These are phyloP conservation scores for Callaeas wilsoni DNA, from an alignment of 2,113 vertebrate species.

Conservation along the genomic window DNA sequence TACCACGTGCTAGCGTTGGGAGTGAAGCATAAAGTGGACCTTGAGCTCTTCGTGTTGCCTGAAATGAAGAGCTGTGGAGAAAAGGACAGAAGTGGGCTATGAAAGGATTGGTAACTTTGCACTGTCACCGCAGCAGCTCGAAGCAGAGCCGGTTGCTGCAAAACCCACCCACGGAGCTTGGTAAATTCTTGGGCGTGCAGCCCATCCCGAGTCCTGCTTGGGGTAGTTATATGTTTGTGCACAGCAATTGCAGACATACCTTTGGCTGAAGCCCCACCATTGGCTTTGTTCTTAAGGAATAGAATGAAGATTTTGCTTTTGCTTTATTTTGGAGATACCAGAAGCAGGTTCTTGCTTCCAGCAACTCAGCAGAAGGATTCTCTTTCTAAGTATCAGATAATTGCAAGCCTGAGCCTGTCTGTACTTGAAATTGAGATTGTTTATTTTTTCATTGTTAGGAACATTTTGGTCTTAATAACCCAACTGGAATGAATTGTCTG, in stretches of 20 bases:
- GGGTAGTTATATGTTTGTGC: not conserved
- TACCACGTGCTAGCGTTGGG: not conserved
- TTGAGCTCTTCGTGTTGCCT: not conserved
- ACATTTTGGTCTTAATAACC: conserved; percentile 76
- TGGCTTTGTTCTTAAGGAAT: conserved; percentile 9
- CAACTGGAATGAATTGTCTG: conserved; percentile 88
- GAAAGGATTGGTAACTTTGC: not conserved
- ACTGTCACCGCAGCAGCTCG: not conserved
- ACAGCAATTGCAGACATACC: conserved; percentile 22
- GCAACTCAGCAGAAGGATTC: conserved; percentile 31
- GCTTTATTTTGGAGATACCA: conserved; percentile 30
- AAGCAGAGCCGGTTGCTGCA: conserved; percentile 3
- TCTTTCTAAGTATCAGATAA: conserved; percentile 65
- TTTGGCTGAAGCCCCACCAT: conserved; percentile 5
- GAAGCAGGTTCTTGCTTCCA: conserved; percentile 49
- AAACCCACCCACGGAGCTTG: conserved; percentile 49
- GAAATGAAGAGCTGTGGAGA: not conserved
- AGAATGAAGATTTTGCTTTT: conserved; percentile 4
- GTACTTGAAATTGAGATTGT: conserved; percentile 46
- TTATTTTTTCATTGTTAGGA: conserved; percentile 78
- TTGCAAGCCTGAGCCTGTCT: conserved; percentile 60
- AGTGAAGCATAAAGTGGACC: not conserved
- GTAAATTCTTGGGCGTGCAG: conserved; percentile 19
- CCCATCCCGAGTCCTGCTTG: not conserved
- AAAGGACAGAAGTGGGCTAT: not conserved